phyloP scores from a whole-genome alignment of 64 coral and sea anemone genomes.

The Porites lutea region DNA sequence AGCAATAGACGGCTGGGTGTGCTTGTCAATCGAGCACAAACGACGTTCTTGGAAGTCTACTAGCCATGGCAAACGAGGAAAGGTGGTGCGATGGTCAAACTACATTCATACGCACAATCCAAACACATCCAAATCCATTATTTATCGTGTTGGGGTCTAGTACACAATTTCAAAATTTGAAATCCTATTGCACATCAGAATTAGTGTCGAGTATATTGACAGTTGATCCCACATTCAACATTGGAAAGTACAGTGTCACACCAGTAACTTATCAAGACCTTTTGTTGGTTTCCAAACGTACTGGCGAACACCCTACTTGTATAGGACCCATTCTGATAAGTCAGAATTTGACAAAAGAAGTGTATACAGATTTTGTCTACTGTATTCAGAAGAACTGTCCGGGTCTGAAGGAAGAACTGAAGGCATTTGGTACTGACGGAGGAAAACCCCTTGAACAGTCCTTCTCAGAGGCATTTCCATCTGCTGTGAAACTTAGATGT shows the following conservation, averaged over 20 bases:
- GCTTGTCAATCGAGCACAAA: not conserved
- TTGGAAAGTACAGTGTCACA: conserved; percentile 55
- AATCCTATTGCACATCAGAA: conserved; percentile 57
- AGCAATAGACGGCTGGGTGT: not conserved
- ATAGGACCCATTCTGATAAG: not conserved
- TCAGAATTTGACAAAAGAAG: not conserved
- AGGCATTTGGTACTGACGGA: conserved; percentile 58
- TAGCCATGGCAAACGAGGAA: not conserved
- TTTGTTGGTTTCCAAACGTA: conserved; percentile 30
- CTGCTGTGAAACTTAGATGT: conserved; percentile 38
- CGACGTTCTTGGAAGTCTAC: no score
- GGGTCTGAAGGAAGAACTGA: conserved; percentile 34
- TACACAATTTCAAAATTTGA: conserved; percentile 48
- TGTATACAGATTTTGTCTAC: not conserved
- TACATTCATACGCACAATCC: conserved; percentile 1
- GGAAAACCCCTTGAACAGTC: conserved; percentile 55
- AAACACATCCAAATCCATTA: conserved; percentile 12
- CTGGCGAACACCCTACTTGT: not conserved
- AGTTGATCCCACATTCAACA: conserved; percentile 53
- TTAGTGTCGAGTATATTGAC: conserved; percentile 35
- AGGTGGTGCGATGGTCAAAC: not conserved
- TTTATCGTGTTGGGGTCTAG: conserved; percentile 29
- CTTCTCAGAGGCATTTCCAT: conserved; percentile 46
- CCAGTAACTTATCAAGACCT: conserved; percentile 52
- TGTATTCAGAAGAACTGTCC: not conserved